Evolutionary conservation across 1,140 invertebrate genomes (phyloP).

Genomic region (Drosophila pectinifera): DNA sequence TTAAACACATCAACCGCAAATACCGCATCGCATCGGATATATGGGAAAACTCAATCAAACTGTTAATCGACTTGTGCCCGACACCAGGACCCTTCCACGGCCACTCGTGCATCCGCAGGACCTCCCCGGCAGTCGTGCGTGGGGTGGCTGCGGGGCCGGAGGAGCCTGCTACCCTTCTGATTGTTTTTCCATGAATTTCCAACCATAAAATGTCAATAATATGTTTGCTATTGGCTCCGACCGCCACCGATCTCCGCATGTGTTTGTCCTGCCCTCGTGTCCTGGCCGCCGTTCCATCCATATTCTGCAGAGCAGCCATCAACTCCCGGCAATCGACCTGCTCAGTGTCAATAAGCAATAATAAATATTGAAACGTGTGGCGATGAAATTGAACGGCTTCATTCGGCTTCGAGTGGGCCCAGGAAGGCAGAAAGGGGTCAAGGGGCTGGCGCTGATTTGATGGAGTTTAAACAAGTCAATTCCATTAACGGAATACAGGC

Average conservation of each 20-base stretch:
- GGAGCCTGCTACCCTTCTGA: conserved; percentile 46
- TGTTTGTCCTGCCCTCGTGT: conserved; percentile 54
- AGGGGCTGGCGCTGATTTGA: conserved; percentile 44
- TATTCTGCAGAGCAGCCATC: conserved; percentile 19
- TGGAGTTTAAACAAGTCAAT: conserved; percentile 51
- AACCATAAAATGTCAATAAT: conserved; percentile 78
- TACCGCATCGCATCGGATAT: conserved; percentile 65
- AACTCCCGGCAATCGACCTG: conserved; percentile 44
- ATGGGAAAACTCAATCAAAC: conserved; percentile 76
- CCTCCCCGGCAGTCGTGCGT: conserved; percentile 27
- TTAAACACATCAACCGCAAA: conserved; percentile 72
- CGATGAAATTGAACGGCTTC: conserved; percentile 30
- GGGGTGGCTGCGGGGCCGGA: conserved; percentile 5
- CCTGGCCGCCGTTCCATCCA: conserved; percentile 28
- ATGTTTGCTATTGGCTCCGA: conserved; percentile 47
- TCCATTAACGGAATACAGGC: conserved; percentile 23
- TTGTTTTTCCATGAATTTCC: conserved; percentile 66
- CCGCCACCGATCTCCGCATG: conserved; percentile 23
- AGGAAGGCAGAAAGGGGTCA: conserved; percentile 12
- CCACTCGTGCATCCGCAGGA: background rate
- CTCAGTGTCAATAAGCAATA: conserved; percentile 67
- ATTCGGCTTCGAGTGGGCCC: conserved; percentile 14
- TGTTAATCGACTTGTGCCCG: conserved; percentile 71
- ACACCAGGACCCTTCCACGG: conserved; percentile 2
- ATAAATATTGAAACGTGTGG: conserved; percentile 52